Base-by-base conservation (phyloP, 1,140 invertebrate genomes). In the Apis dorsata region DNA sequence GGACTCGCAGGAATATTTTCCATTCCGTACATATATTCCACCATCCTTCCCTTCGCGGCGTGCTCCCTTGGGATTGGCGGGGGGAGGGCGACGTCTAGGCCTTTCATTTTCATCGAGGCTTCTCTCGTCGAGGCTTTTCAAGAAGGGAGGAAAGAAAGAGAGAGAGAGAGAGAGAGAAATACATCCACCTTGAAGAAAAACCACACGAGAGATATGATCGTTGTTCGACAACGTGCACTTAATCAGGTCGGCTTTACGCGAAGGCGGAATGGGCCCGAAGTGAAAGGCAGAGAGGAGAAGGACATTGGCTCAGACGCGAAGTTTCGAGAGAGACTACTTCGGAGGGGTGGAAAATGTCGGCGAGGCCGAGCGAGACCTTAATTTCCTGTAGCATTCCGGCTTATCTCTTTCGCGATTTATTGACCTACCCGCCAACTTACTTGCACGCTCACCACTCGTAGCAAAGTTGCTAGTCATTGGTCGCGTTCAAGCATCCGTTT, bases 361-460 rank as follows among this genome's bases (percentile, higher is more conserved):
- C 34, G 34, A 34, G 34, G 69, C 34, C 66, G 62, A 81, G 84
- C 79, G 86, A 85, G 87, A 88, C 76, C 86, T 89, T 89, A 88
- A 90, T 91, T 91, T 91, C 85, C 86, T 90, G 81, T 86, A 85
- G 78, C 81, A 84, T 77, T 72, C 84, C 79, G 81, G 75, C 83
- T 90, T 88, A 89, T 90, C 88, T 89, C 77, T 86, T 86, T 77
- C 76, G 71, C 76, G 86, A 90, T 91, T 90, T 90, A 91, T 88
- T 83, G 85, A 86, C 85, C 84, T 66, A 65, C 15, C 68, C 65
- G 5, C 49, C 68, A 87, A 85, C 34, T 34, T 34, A 82, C 28
- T 85, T 87, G 51, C 76, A 69, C 60, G 78, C 68, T 81, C 76
- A 49, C 65, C 44, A 72, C 72, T 55, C 24, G 44, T n/a, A 55